Base-by-base conservation (phyloP, 2,888 invertebrate species). In the Ctena decussata region DNA sequence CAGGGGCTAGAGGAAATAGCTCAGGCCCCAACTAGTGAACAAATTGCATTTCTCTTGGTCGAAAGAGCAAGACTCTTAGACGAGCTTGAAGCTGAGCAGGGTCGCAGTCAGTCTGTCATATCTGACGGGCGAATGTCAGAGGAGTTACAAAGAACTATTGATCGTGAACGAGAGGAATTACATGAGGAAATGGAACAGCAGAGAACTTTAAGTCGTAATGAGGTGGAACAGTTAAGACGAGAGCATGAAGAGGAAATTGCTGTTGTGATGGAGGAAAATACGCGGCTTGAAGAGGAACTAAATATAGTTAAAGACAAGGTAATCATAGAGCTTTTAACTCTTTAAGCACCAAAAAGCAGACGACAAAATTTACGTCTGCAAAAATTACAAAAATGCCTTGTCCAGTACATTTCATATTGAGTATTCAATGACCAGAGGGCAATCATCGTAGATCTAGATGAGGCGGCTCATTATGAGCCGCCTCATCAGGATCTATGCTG, bases 31-130 rank as follows among this genome's bases (percentile, higher is more conserved):
- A 93, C 96, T 18, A 96, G 96, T 79, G 96, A 96, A 90, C 95
- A 96, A 94, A 95, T 96, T 78, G 96, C 96, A 5, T 96, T 95
- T 90, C 93, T 96, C 24, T 94, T 96, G 73, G 96, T 96, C 74
- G 96, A 96, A 89, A 92, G 96, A 86, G 95, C 96, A 1, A 94
- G 96, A 46, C 95, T 96, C 35, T 92, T 95, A 82, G 96, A 96
- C 89, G 96, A 96, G 84, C 93, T 96, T 24, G 96, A 96, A 75
- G 94, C 94, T 12, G 93, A 93, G 69, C 93, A 93, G 71, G 86
- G 86, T 39, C 85, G 90, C 30, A 90, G 85, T 44, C 49, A 71
- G 39, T 86, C 84, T 3, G 87, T 70, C 5, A 69, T 81, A 32
- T 78, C 80, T 15, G 88, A 91, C 53, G 88, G 90, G 30, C 80